Evolutionary conservation across 1,140 invertebrate species (phyloP).

Genomic region (Trypoxylus dichotomus): DNA sequence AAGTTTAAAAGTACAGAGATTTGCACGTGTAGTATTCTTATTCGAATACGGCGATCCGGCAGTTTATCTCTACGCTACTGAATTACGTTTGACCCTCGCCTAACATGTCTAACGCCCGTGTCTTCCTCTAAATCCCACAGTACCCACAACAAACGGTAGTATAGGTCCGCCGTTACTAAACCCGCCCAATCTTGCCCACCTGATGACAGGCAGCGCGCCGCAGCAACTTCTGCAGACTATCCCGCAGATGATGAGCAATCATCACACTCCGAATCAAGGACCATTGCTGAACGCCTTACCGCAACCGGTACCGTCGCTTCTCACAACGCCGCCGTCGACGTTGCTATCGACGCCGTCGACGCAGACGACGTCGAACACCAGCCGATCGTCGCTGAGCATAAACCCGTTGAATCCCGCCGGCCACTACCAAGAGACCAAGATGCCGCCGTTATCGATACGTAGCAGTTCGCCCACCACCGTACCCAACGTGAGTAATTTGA

Average conservation of each 20-base stretch:
- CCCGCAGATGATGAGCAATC: conserved; percentile 59
- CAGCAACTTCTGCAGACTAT: conserved; percentile 66
- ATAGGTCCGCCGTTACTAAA: conserved; percentile 59
- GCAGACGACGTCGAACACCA: conserved; percentile 43
- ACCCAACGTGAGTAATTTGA: conserved; percentile 47
- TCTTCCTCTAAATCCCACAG: conserved; percentile 41
- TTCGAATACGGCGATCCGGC: no score
- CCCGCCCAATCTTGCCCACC: conserved; percentile 65
- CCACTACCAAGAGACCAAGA: conserved; percentile 46
- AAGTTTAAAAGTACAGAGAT: no score
- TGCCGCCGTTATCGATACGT: conserved; percentile 34
- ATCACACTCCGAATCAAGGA: conserved; percentile 49
- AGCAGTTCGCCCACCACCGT: conserved; percentile 15
- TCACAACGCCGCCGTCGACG: conserved; percentile 53
- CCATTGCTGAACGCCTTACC: conserved; percentile 51
- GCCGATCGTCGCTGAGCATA: conserved; percentile 25
- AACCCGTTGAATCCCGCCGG: conserved; percentile 32
- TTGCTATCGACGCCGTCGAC: conserved; percentile 53
- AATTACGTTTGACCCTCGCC: neutral
- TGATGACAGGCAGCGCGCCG: conserved; percentile 67
- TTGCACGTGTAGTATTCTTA: no score
- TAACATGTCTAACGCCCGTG: no score
- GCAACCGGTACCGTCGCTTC: conserved; percentile 54
- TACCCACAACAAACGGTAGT: conserved; percentile 55
- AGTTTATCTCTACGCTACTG: neutral